Conservation (phyloP, 2,888 invertebrate genomes). For the Troides helena region DNA sequence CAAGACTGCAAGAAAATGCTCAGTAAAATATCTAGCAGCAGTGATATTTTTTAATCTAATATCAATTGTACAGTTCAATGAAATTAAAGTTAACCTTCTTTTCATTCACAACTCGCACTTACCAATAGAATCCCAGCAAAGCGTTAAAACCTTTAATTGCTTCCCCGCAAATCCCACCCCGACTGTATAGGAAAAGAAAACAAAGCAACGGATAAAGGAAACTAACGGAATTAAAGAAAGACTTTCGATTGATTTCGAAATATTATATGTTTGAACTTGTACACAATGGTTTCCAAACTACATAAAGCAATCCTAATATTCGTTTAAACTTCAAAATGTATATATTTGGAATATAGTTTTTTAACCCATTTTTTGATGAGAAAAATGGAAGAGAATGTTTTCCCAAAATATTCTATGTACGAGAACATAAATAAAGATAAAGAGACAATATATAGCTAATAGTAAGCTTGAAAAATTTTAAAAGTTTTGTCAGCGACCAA, state of each 20-base stretch:
- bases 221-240: not conserved
- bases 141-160: slow-evolving; percentile 4
- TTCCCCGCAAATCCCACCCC: not conserved
- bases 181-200: not conserved
- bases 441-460: too few species aligned
- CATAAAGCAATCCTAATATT: not conserved
- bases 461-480: too few species aligned
- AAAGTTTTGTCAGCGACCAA: too few species aligned
- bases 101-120: not conserved
- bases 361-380: too few species aligned
- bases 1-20: not conserved
- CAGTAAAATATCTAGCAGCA: not conserved
- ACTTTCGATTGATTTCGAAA: not conserved
- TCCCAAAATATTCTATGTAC: too few species aligned
- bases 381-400: too few species aligned
- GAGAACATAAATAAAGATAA: too few species aligned
- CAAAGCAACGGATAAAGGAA: slow-evolving; percentile 1
- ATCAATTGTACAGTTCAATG: not conserved
- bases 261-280: not conserved
- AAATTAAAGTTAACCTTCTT: not conserved
- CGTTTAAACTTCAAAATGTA: too few species aligned
- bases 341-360: too few species aligned
- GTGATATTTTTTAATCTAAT: not conserved
- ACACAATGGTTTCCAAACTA: not conserved
- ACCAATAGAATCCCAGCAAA: not conserved